Evolutionary conservation across 2,113 vertebrate species (phyloP).

Genomic region (Nansenia antarctica): DNA sequence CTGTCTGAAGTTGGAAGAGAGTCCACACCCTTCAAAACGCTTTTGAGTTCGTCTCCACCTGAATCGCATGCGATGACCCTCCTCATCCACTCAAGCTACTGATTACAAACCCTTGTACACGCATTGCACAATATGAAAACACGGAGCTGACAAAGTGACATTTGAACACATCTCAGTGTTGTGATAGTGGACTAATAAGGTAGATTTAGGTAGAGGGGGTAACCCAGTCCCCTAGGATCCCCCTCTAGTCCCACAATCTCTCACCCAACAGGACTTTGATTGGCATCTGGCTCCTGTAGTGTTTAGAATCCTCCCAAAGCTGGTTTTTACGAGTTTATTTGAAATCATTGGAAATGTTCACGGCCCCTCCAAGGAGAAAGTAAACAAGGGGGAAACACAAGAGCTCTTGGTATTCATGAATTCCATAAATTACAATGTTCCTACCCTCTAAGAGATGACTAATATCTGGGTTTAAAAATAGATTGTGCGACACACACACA

Average conservation of each 20-base stretch:
- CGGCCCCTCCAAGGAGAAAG: slow-evolving; percentile 16
- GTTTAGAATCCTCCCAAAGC: slow-evolving; percentile 4
- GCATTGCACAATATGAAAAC: too few relatives aligned
- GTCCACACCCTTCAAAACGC: too few relatives aligned
- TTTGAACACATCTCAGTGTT: too few relatives aligned
- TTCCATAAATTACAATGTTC: slow-evolving; percentile 69
- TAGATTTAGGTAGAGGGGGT: too few relatives aligned
- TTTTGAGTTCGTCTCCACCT: too few relatives aligned
- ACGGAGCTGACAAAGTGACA: too few relatives aligned
- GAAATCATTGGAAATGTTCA: slow-evolving; percentile 44
- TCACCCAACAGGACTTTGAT: slow-evolving; percentile 27
- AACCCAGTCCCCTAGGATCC: background rate
- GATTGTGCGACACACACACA: slow-evolving; percentile 47
- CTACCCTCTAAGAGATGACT: slow-evolving; percentile 67
- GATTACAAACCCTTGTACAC: too few relatives aligned
- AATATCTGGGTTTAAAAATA: slow-evolving; percentile 76
- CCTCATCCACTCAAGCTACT: too few relatives aligned
- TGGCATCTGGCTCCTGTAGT: slow-evolving; percentile 37
- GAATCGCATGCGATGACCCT: too few relatives aligned
- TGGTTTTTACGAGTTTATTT: slow-evolving; percentile 41
- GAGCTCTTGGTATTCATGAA: slow-evolving; percentile 68
- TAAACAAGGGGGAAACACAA: slow-evolving; percentile 56
- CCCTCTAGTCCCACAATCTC: background rate
- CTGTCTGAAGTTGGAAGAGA: too few relatives aligned
- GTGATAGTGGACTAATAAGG: too few relatives aligned